Base-by-base conservation (phyloP, 2,888 invertebrate genomes). In the Orthosia gothica region DNA sequence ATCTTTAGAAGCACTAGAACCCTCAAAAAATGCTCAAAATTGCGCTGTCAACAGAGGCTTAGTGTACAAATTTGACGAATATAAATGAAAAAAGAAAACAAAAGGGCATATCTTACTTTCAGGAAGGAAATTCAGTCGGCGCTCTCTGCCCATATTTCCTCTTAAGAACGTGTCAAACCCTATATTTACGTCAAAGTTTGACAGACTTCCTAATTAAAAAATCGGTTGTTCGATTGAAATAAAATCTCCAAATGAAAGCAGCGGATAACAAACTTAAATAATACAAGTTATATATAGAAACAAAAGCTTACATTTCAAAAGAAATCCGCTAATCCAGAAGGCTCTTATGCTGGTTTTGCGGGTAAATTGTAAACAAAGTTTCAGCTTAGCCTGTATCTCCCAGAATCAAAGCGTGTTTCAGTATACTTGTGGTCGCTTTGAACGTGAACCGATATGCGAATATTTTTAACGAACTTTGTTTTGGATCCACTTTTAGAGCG, bases 341-440 rank as follows among this genome's bases (percentile, higher is more conserved):
- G 47, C 70, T 75, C 57, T 68, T 58, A 58, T 49, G 72, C 45
- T 70, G 40, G 45, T 74, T n/a, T 70, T 70, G 74, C 67, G 67
- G 76, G 79, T 84, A 79, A 71, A 81, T 76, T 55, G 54, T 64
- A 68, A 82, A 86, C 71, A 70, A 75, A 79, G 72, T 76, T 74
- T 50, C 45, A 58, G 69, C 63, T 54, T 50, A 62, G 57, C 54
- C 50, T 80, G 61, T 84, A 80, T 84, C 71, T 72, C 70, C n/a
- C 47, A 55, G 76, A 85, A 82, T 73, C 76, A 77, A 82, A 85
- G 80, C 74, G 64, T 74, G 81, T 76, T 82, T 72, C 64, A 65
- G 69, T 70, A 45, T 58, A 74, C 71, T 86, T 80, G 85, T 72
- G 82, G 85, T 77, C 57, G 73, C 84, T 85, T 85, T 85, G 85